Evolutionary conservation across 1,140 invertebrate species (phyloP).

Genomic region (Nasonia giraulti): DNA sequence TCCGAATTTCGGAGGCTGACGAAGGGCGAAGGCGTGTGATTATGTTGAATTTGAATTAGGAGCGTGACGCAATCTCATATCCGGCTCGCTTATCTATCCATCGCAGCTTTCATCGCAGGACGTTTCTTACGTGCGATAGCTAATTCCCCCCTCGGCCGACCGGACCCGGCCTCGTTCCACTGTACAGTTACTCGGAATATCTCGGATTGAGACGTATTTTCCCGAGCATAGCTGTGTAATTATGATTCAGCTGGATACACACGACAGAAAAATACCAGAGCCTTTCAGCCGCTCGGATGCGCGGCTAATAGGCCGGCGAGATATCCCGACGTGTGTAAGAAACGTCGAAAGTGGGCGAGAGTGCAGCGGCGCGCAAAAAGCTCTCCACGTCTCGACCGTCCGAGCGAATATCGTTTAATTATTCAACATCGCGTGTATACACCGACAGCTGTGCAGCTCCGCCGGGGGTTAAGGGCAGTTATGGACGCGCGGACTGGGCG

Average conservation of each 20-base stretch:
- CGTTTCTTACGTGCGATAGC: neutral
- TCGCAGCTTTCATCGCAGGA: no score
- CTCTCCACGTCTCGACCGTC: no score
- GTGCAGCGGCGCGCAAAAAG: neutral
- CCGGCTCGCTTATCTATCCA: neutral
- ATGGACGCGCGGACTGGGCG: neutral
- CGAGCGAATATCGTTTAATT: neutral
- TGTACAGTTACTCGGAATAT: neutral
- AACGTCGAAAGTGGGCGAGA: neutral
- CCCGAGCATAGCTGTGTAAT: neutral
- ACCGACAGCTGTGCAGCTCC: neutral
- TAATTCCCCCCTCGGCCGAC: neutral
- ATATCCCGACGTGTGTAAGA: neutral
- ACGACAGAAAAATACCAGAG: neutral
- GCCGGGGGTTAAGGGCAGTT: neutral
- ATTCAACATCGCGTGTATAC: slow-evolving; percentile 5
- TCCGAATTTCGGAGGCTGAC: no score
- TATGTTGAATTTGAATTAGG: neutral
- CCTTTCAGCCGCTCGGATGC: neutral
- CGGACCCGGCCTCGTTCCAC: neutral
- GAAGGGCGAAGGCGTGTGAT: neutral
- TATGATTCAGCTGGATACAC: neutral
- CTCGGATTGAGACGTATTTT: neutral
- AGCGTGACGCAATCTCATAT: neutral
- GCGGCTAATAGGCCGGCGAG: neutral